Percentiles rank a stretch among this genome's conserved stretches.
phyloP scores from a whole-genome alignment of 2,888 invertebrate species.

The Sabellastarte sp. region DNA sequence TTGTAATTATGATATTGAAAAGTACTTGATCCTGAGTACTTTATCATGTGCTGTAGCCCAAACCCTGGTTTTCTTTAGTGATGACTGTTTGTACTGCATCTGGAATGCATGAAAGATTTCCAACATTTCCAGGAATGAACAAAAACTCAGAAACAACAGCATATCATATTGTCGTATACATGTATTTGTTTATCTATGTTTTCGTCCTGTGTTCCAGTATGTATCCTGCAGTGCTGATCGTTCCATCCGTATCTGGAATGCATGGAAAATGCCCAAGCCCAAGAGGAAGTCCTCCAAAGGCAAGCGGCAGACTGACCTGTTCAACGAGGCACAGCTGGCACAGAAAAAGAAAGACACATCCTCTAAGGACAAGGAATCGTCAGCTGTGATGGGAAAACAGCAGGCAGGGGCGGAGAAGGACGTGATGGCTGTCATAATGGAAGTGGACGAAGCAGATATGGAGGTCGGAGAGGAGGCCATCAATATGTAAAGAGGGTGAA shows the following conservation, averaged over 20 bases:
- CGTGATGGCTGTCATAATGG: background rate
- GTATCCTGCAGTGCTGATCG: slow-evolving; percentile 57
- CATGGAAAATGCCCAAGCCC: slow-evolving; percentile 45
- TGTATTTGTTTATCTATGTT: slow-evolving; percentile 1
- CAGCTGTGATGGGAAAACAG: background rate
- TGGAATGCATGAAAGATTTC: too few species aligned
- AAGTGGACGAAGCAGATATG: background rate
- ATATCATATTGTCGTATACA: too few species aligned
- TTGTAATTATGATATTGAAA: too few species aligned
- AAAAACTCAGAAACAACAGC: too few species aligned
- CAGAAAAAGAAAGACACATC: too few species aligned
- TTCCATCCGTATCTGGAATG: slow-evolving; percentile 57
- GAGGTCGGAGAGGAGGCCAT: background rate
- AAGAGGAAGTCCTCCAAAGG: slow-evolving; percentile 13
- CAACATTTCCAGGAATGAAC: too few species aligned
- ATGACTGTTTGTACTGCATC: too few species aligned
- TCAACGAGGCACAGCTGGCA: too few species aligned
- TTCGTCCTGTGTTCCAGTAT: slow-evolving; percentile 48
- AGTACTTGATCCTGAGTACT: too few species aligned
- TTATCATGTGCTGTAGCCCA: too few species aligned
- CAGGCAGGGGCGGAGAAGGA: background rate
- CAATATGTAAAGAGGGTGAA: background rate
- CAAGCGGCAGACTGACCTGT: background rate
- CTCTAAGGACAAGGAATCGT: background rate
- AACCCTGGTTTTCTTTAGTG: too few species aligned